Evolutionary conservation across 1,140 invertebrate species (phyloP), one percentile per base, ranked within the genome.

Genomic region (Tetragnatha versicolor): DNA sequence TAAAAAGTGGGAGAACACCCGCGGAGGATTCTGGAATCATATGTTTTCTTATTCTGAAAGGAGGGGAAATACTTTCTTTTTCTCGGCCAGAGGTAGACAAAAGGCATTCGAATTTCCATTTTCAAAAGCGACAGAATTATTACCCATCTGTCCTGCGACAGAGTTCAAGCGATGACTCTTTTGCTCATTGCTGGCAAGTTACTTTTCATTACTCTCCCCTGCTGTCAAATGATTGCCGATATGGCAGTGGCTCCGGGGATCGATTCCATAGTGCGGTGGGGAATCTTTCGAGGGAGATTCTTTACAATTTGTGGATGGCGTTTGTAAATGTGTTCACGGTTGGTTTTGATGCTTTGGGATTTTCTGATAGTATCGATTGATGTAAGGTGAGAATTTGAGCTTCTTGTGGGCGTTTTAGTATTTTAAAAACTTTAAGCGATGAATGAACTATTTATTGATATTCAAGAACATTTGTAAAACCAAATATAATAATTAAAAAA

Each of bases 41-140:
- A 27, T 72, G 69, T 72, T 72, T 72, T 72, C 69, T 72, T 72
- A 72, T 53, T 51, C 69, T 53, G 53, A 72, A n/a, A n/a, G n/a
- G 4, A 42, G 35, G 14, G 47, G 37, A 72, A 60, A 72, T 55
- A 20, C 51, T 29, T 72, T 58, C 31, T 58, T 72, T 58, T 51
- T 33, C 22, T 10, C 3, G n/a, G 27, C 31, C 12, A 17, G 69
- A 58, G 29, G 60, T 42, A 72, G 69, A 72, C 69, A 72, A 58
- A 72, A 72, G 69, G 69, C 60, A 42, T 72, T 60, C 47, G 69
- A 58, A 72, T 72, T 72, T 72, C 51, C 69, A 72, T 72, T 72
- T 72, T 35, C 37, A 31, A 45, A 68, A 58, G 39, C 25, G 69
- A 58, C 51, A 72, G 69, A 60, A 72, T 72, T 72, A 72, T 72